Evolutionary conservation across 2,888 invertebrate species (phyloP).

Genomic region (Phymatocera aterrima): DNA sequence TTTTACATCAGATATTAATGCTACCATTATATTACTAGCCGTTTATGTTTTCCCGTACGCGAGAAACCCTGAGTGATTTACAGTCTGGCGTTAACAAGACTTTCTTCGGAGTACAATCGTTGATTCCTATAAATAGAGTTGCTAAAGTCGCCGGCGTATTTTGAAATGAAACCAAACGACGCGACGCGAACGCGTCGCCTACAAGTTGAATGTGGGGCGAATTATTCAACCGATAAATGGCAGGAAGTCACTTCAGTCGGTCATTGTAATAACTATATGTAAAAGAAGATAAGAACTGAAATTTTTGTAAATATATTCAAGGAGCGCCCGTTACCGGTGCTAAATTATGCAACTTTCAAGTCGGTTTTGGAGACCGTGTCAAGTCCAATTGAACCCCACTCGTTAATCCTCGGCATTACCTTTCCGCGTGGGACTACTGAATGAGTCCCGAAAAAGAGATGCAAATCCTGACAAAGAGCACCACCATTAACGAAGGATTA

Average conservation of each 20-base stretch:
- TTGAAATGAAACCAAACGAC: not conserved
- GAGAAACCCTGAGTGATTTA: not conserved
- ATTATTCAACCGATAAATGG: slow-evolving; percentile 1
- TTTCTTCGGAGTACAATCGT: not conserved
- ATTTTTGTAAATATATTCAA: slow-evolving; percentile 22
- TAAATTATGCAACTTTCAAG: slow-evolving; percentile 35
- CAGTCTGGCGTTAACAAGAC: not conserved
- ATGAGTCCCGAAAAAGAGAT: slow-evolving; percentile 33
- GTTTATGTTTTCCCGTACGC: not conserved
- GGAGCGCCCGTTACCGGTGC: not conserved
- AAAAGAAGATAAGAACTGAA: not conserved
- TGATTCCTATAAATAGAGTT: not conserved
- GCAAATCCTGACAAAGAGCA: slow-evolving; percentile 38
- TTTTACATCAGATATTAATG: not conserved
- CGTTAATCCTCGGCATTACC: slow-evolving; percentile 19
- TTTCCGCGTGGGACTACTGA: slow-evolving; percentile 37
- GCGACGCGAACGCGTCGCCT: no score
- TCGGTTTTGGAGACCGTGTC: slow-evolving; percentile 16
- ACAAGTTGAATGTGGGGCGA: not conserved
- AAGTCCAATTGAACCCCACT: slow-evolving; percentile 27
- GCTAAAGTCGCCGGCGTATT: not conserved
- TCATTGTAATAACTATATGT: not conserved
- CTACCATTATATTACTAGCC: not conserved
- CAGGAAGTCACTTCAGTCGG: not conserved
- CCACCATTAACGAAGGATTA: slow-evolving; percentile 16